Base-by-base conservation (phyloP, 2,888 invertebrate genomes). In the Adela reaumurella region DNA sequence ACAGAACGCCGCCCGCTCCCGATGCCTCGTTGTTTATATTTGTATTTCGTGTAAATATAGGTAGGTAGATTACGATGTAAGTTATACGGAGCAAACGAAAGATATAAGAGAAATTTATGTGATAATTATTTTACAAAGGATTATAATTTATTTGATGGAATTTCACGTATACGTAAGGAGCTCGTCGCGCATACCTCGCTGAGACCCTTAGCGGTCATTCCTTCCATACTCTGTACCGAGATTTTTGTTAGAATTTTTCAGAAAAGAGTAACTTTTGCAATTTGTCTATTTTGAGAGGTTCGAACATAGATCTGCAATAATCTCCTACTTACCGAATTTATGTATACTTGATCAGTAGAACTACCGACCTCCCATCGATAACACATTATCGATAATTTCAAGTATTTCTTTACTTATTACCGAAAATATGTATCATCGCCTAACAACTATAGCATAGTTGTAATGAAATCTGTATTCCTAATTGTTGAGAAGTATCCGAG, bases 101-200 rank as follows among this genome's bases (percentile, higher is more conserved):
- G 67, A 63, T 66, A 59, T 69, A 66, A 68, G 67, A 68, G 70
- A 70, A 77, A 77, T 77, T 76, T 77, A 77, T 77, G 77, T 77
- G 77, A 77, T 77, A 77, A 77, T 77, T 77, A 73, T 72, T 77
- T 74, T 77, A 77, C 67, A 72, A 74, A 76, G 70, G 67, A 17
- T 73, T 72, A 72, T 77, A 77, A 77, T 77, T 77, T 77, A 77
- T 77, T 77, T 69, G 67, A 70, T 72, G 68, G 69, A 72, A 70
- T 74, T 71, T 73, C 69, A 69, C 69, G 69, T 73, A 74, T 77
- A 76, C 68, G 74, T 74, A 70, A 24, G 24, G 24, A 24, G 24
- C 24, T 24, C 24, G 24, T 8, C 35, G n/a, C 11, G 8, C 35
- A 14, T 11, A 35, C 35, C 35, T 35, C 35, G 35, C 35, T n/a